Conservation (phyloP, 2,797 vertebrate species). For the Macropodus opercularis region DNA sequence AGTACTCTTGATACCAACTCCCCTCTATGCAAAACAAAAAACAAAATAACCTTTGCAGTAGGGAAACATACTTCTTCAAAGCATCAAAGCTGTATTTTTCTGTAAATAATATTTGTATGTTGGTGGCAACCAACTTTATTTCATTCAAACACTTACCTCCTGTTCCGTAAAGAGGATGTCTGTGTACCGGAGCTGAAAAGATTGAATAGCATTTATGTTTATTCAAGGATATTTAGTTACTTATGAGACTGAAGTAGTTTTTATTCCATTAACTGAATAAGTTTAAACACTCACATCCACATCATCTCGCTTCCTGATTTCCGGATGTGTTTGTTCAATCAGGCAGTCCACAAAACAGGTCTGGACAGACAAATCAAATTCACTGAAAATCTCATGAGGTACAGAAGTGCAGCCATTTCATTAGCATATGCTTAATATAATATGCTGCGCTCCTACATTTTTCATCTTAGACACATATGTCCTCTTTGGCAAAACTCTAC, state of each 20-base stretch:
- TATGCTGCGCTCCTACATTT: background rate
- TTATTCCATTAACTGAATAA: background rate
- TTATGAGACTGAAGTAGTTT: too few species aligned
- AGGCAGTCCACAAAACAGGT: constrained; percentile 98
- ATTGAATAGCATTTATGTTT: background rate
- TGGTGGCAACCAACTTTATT: background rate
- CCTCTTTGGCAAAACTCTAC: constrained; percentile 7
- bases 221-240: background rate
- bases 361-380: constrained; percentile 74
- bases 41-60: background rate
- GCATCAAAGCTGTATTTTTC: background rate
- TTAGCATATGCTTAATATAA: constrained; percentile 15
- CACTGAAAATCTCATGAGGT: background rate
- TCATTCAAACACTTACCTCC: constrained; percentile 84
- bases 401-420: constrained; percentile 1
- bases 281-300: constrained; percentile 87
- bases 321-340: constrained; percentile 97
- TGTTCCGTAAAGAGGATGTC: constrained; percentile 99
- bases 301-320: constrained; percentile 95
- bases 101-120: background rate
- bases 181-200: constrained; percentile 93
- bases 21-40: constrained; percentile 82
- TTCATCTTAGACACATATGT: constrained; percentile 14
- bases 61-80: background rate
- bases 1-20: constrained; percentile 98